Percentiles rank a stretch among this genome's conserved stretches.
Conservation (phyloP, 1,140 invertebrate species). For the Drosophila kepulauana region DNA sequence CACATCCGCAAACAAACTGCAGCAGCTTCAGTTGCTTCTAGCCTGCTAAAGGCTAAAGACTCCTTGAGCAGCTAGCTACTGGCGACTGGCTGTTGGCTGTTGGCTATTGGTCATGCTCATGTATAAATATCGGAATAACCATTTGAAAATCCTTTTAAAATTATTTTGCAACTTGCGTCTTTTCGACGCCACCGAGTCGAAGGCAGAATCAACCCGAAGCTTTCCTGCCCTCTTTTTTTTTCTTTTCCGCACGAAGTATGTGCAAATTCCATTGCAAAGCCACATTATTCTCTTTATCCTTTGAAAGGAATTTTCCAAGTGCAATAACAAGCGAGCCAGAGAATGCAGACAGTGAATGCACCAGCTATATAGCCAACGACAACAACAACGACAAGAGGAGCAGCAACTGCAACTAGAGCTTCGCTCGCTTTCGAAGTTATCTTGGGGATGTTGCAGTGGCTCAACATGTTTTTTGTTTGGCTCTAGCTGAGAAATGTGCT, state of each 20-base stretch:
- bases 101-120: conserved; percentile 61
- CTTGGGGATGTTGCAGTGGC: conserved; percentile 16
- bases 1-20: conserved; percentile 76
- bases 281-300: conserved; percentile 83
- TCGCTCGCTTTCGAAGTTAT: conserved; percentile 16
- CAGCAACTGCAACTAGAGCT: conserved; percentile 11
- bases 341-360: conserved; percentile 37
- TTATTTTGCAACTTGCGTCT: conserved; percentile 81
- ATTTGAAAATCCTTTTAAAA: conserved; percentile 82
- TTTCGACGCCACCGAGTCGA: conserved; percentile 64
- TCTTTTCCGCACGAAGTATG: conserved; percentile 64
- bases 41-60: background rate
- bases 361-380: conserved; percentile 7
- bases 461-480: conserved; percentile 39
- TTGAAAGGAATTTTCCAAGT: conserved; percentile 81
- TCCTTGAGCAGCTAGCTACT: conserved; percentile 19
- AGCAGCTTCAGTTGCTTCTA: conserved; percentile 3
- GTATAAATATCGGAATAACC: conserved; percentile 80
- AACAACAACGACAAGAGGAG: conserved; percentile 1
- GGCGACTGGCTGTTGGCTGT: conserved; percentile 29
- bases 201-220: background rate
- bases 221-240: conserved; percentile 33
- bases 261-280: conserved; percentile 83
- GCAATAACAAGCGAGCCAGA: conserved; percentile 73
- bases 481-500: conserved; percentile 41